Conservation (phyloP, 2,113 vertebrate genomes). For the Phaethon lepturus region DNA sequence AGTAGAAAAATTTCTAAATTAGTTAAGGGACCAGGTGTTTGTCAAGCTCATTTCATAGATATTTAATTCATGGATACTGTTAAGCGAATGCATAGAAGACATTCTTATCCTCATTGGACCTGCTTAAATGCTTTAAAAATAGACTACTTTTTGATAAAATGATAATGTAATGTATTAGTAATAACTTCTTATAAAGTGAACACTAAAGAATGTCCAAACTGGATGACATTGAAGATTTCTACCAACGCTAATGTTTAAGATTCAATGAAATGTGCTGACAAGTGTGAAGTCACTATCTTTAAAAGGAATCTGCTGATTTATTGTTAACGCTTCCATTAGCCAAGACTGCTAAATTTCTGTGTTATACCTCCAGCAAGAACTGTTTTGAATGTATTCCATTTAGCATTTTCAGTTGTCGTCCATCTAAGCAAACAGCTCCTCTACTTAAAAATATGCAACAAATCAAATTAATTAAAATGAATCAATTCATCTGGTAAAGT, state of each 20-base stretch:
- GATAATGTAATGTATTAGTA: not conserved
- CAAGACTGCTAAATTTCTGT: conserved; percentile 40
- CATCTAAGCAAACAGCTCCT: conserved; percentile 41
- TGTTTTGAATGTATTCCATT: conserved; percentile 39
- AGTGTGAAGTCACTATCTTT: conserved; percentile 43
- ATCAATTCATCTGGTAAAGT: not conserved
- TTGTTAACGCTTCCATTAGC: conserved; percentile 58
- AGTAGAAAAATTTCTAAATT: not conserved
- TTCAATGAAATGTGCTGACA: conserved; percentile 44
- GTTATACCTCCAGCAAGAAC: conserved; percentile 35
- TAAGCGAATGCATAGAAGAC: not conserved
- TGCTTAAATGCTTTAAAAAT: conserved; percentile 45
- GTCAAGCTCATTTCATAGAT: not conserved
- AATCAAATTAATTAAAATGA: conserved; percentile 71
- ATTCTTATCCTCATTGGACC: not conserved
- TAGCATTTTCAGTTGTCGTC: conserved; percentile 28
- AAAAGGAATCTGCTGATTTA: conserved; percentile 66
- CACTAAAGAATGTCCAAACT: conserved; percentile 27
- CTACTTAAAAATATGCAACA: conserved; percentile 56
- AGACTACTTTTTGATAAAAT: conserved; percentile 31
- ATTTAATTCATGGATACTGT: conserved; percentile 14
- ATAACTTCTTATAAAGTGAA: conserved; percentile 19
- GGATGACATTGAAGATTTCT: conserved; percentile 43
- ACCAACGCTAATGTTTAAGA: not conserved
- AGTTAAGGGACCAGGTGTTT: not conserved